Evolutionary conservation across 1,140 invertebrate genomes (phyloP).

Genomic region (Galendromus occidentalis): DNA sequence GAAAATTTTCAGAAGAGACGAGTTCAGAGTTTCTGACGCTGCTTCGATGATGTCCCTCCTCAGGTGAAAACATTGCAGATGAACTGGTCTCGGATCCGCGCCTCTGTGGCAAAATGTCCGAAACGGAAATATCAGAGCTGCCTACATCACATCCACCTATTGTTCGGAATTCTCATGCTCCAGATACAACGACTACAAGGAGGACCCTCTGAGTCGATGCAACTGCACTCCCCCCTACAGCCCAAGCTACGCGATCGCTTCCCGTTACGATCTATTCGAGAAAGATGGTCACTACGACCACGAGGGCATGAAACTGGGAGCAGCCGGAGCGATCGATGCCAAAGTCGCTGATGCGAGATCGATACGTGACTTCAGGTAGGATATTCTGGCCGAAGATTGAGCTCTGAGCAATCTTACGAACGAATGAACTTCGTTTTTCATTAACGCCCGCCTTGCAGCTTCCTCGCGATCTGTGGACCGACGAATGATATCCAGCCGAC

Average conservation of each 20-base stretch:
- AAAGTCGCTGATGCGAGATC: not conserved
- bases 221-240: slow-evolving; percentile 18
- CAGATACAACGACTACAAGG: not conserved
- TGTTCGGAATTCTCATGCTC: too few species aligned
- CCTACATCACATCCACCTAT: too few species aligned
- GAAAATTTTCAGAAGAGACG: not conserved
- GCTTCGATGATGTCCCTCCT: not conserved
- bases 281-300: slow-evolving; percentile 15
- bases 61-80: not conserved
- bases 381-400: too few species aligned
- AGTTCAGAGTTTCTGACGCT: not conserved
- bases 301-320: not conserved
- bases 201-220: slow-evolving; percentile 16
- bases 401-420: too few species aligned
- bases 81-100: too few species aligned
- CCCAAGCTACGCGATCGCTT: slow-evolving; percentile 13
- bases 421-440: too few species aligned
- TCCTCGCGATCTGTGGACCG: not conserved
- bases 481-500: not conserved
- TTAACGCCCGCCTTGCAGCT: too few species aligned
- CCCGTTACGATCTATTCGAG: slow-evolving; percentile 17
- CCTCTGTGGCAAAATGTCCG: too few species aligned
- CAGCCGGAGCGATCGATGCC: slow-evolving; percentile 13
- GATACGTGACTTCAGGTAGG: too few species aligned
- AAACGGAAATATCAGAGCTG: too few species aligned